phyloP scores from a whole-genome alignment of 2,113 vertebrate species.

The Sinocyclocheilus grahami region DNA sequence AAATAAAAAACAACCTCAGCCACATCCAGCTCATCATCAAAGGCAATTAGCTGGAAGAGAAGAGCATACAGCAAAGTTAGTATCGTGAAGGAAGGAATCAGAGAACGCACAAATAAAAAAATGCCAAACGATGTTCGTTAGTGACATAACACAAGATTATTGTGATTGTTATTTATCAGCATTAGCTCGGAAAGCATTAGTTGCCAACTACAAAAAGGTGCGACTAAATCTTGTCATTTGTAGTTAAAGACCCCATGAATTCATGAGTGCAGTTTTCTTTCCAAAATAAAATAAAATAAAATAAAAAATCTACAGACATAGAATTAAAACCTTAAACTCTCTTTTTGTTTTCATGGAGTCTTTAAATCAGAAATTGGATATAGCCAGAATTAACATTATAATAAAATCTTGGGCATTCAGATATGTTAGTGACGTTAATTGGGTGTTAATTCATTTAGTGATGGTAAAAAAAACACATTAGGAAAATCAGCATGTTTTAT shows the following conservation, averaged over 20 bases:
- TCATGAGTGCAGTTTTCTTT: not conserved
- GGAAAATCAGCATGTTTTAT: conserved; percentile 4
- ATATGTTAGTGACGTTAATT: conserved; percentile 59
- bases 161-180: conserved; percentile 43
- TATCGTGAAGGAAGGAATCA: conserved; percentile 57
- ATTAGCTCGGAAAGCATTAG: conserved; percentile 33
- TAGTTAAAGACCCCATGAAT: conserved; percentile 2
- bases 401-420: conserved; percentile 5
- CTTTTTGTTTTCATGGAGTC: not conserved
- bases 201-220: not conserved
- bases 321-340: not conserved
- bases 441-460: conserved; percentile 52
- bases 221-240: conserved; percentile 13
- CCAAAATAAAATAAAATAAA: not conserved
- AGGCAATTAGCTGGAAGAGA: conserved; percentile 91
- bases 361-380: not conserved
- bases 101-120: conserved; percentile 32
- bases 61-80: conserved; percentile 75
- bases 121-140: conserved; percentile 40
- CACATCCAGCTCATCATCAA: conserved; percentile 97
- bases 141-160: conserved; percentile 25
- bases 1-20: conserved; percentile 86
- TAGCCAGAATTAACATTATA: not conserved
- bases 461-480: conserved; percentile 23
- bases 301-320: not conserved